Evolutionary conservation across 2,113 vertebrate genomes (phyloP), one percentile per base, ranked within the genome.

Genomic region (Polypterus bichir): DNA sequence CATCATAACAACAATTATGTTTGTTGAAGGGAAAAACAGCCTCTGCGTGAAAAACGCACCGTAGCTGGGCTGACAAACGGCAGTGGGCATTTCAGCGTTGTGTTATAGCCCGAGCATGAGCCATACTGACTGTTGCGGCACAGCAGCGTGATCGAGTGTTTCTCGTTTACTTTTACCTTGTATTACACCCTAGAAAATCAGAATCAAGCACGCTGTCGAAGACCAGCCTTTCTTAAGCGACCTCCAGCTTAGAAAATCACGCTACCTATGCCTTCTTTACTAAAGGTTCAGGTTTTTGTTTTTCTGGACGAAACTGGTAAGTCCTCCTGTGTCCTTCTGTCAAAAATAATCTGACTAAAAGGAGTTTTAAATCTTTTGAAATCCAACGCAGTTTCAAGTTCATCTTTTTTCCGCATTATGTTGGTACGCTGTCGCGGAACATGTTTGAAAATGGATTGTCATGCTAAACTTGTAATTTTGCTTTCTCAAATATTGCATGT

Each of bases 1-100:
- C 83, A 87, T 81, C 86, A 85, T 92, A 91, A 90, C 83, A 83
- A 86, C 90, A 86, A 84, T 89, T 87, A 87, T 92, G 91, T 92
- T 91, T 92, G 86, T 82, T 82, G 70, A 74, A 73, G 83, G 86
- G 88, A 89, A 90, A 89, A 88, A 86, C 82, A 83, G 78, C 82
- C 76, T 78, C 80, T 78, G 75, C 81, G 71, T 83, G 81, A 80
- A 86, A 83, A 88, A 88, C 87, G 84, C 77, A 83, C 86, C 84
- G 71, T 74, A 78, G 77, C 78, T 81, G 84, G 80, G 77, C 86
- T 89, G 89, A 86, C 89, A 86, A 86, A 83, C 80, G 84, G 86
- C 85, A 74, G 80, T 89, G 88, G 89, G 84, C 84, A 82, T 84
- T 85, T 80, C 79, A 81, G 75, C 78, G 77, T 65, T 64, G 72